Evolutionary conservation across 2,797 vertebrate species (phyloP), one percentile per base, ranked within the genome.

Genomic region (Pantherophis alleghaniensis): DNA sequence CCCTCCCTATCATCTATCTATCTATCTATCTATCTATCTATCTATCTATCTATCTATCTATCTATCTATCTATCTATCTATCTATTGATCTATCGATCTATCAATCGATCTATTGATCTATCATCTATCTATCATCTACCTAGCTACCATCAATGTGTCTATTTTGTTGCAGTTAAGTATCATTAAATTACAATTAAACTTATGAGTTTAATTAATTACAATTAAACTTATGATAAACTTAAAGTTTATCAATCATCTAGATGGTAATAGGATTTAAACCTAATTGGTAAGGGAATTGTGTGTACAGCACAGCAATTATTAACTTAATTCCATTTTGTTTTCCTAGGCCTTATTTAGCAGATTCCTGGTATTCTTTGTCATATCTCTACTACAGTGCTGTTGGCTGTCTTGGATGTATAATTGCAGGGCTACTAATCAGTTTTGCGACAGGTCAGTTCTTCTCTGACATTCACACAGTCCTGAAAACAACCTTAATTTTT

Each of bases 301-400:
- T 24, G 7, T n/a, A 55, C 10, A 14, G 13, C 4, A 79, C 10
- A 90, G 12, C 42, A 66, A 53, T 26, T 56, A 16, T 22, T 47
- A 90, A 86, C 26, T 13, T 5, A n/a, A 1, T 42, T 32, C 94
- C 95, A 95, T 89, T 93, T 94, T 91, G 42, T 79, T 51, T 91
- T 89, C 63, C 69, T 97, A 98, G 98, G 95, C 97, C 97, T 26
- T 87, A 93, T 5, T 94, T 98, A 92, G 97, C 98, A 93, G 98
- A 99, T 1, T 96, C 95, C 90, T 99, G 98, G 98, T 98, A 98
- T 94, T 98, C 97, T 0, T 93, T 98, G 88, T 98, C 98, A 93
- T 98, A 98, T 96, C 97, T 98, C 91, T 98, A 98, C 97, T 98
- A 97, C 93, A 98, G 98, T 88, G 95, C 98, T 13, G 96, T 98